Base-by-base conservation (phyloP, 2,113 vertebrate species). In the Sander lucioperca region DNA sequence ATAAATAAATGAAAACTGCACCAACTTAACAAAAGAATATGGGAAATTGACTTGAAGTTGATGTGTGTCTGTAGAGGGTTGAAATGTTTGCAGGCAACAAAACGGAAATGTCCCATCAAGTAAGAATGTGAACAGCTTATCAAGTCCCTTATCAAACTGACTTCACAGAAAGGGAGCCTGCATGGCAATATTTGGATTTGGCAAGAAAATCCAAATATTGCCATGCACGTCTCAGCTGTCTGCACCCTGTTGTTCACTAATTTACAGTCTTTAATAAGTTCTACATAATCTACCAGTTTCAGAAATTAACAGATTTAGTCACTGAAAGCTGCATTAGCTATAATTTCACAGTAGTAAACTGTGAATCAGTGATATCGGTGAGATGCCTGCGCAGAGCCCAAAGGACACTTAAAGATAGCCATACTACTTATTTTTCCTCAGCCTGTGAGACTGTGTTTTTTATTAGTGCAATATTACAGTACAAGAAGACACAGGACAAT, bases 91-190 rank as follows among this genome's bases (percentile, higher is more conserved):
- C 5, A 30, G 1, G 14, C 11, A 67, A 13, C 30, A 4, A 62
- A 18, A 48, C 1, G 21, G 39, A 76, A 66, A 33, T 45, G 12
- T 58, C 18, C 16, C 14, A 69, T 68, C 14, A 27, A 76, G 14
- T 16, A 71, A 25, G 47, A 82, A 71, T 66, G 54, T 76, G 19
- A 79, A 30, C 11, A n/a, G 6, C 36, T 56, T 62, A 83, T 73
- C 77, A 74, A 13, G 10, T 6, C 16, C 16, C 9, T 74, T 11
- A 71, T 74, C 64, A 18, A 70, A 67, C 12, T 43, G 25, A 3
- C 18, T 15, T 25, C 15, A 53, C 39, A 33, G 45, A 69, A 2
- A 73, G 48, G 67, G 72, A 36, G 58, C 4, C 68, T 48, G 43
- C 30, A 33, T 33, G 0, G 30, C 30, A 33, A 33, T 33, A 33